These are phyloP conservation scores for Lophotriccus pileatus DNA, from an alignment of 2,797 vertebrate species.

Conservation along the genomic window DNA sequence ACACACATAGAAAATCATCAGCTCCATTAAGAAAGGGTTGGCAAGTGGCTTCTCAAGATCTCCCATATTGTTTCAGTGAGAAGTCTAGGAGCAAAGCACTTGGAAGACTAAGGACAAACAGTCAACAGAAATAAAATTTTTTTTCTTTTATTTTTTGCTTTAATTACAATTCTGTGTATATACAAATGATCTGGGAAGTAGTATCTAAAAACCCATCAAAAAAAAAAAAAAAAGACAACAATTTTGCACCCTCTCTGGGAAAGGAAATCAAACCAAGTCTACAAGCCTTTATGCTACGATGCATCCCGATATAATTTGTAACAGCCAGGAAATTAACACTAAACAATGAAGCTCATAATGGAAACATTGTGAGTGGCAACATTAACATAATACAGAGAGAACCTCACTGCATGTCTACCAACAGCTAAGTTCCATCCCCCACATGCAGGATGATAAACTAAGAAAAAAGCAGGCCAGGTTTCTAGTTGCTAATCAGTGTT, in stretches of 20 bases:
- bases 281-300: slow-evolving; percentile 5
- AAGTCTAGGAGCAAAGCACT: neutral
- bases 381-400: neutral
- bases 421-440: neutral
- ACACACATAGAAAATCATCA: neutral
- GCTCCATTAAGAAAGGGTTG: neutral
- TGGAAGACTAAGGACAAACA: neutral
- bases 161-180: neutral
- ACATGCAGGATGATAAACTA: neutral
- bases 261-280: slow-evolving; percentile 34
- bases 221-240: neutral
- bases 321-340: slow-evolving; percentile 26
- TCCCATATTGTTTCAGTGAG: neutral
- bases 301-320: slow-evolving; percentile 19
- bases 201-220: neutral
- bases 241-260: neutral
- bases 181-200: neutral
- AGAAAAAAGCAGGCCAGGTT: slow-evolving; percentile 9
- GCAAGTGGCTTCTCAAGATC: neutral
- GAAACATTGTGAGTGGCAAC: slow-evolving; percentile 36
- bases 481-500: slow-evolving; percentile 26
- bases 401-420: neutral
- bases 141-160: neutral
- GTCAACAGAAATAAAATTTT: neutral
- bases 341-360: slow-evolving; percentile 44